These are phyloP conservation scores for Ferdinandea cuprea DNA, from an alignment of 2,888 invertebrate species.

Conservation along the genomic window DNA sequence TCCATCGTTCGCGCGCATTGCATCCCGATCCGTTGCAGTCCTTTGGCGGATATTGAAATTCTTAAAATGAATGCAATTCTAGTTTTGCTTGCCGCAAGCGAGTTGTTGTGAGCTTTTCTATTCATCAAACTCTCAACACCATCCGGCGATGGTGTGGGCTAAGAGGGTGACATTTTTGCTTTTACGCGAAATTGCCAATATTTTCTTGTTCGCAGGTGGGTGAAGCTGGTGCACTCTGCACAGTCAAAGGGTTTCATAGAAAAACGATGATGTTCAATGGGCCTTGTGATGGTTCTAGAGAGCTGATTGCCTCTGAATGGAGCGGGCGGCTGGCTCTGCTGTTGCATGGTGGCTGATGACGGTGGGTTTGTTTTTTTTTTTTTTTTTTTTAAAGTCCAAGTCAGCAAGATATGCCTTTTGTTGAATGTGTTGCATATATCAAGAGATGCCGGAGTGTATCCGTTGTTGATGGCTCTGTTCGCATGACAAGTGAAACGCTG, in stretches of 20 bases:
- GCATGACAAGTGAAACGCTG: constrained; percentile 38
- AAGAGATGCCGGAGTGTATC: constrained; percentile 28
- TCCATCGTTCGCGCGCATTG: constrained; percentile 20
- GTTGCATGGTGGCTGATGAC: not conserved
- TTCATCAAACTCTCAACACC: constrained; percentile 17
- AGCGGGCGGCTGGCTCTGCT: not conserved
- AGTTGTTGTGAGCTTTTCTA: constrained; percentile 17
- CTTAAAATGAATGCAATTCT: constrained; percentile 42
- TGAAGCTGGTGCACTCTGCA: not conserved
- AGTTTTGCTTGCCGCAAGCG: constrained; percentile 5
- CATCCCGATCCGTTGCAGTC: constrained; percentile 15
- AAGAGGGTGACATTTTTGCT: constrained; percentile 3
- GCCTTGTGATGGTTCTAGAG: constrained; percentile 15
- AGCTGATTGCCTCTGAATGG: constrained; percentile 9
- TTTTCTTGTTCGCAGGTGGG: constrained; percentile 9
- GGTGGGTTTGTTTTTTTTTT: no score
- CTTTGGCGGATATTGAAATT: constrained; percentile 59
- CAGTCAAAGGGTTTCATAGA: constrained; percentile 24
- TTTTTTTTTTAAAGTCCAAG: constrained; percentile 15
- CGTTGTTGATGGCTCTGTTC: constrained; percentile 27
- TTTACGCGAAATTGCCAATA: constrained; percentile 51
- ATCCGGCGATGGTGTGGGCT: not conserved
- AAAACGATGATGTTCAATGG: constrained; percentile 39
- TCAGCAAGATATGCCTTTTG: constrained; percentile 28
- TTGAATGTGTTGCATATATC: constrained; percentile 37